A percentile compares a stretch with the other conserved stretches of the same genome.
These are phyloP conservation scores for western clawed frog (Xenopus tropicalis) DNA, from an alignment of 2,113 vertebrate genomes.

Conservation along the genomic window DNA sequence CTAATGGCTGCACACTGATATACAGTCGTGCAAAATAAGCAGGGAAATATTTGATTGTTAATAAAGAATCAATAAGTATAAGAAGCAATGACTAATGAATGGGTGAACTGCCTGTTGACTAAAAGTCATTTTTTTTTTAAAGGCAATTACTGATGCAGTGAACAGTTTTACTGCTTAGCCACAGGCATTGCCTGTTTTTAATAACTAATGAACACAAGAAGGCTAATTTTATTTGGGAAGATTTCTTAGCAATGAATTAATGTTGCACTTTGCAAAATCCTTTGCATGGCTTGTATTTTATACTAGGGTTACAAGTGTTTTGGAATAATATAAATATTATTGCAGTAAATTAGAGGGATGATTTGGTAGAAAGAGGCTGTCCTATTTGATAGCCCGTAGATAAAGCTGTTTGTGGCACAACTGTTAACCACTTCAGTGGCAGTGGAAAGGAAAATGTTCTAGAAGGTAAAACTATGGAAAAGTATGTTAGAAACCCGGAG, in stretches of 20 bases:
- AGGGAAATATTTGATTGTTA: too few relatives aligned
- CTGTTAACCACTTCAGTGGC: constrained; percentile 8
- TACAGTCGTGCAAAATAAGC: too few relatives aligned
- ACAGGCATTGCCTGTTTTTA: constrained; percentile 31
- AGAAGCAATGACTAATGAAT: background rate
- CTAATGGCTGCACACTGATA: constrained; percentile 4
- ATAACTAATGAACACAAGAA: constrained; percentile 41
- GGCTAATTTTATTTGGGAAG: constrained; percentile 42
- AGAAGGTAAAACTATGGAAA: background rate
- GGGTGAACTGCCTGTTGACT: background rate
- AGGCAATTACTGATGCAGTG: constrained; percentile 36
- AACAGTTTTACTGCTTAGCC: constrained; percentile 34
- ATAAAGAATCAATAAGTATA: too few relatives aligned
- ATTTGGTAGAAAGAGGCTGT: background rate
- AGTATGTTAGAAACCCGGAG: constrained; percentile 11
- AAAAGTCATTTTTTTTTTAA: constrained; percentile 8
- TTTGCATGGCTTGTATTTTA: constrained; percentile 17
- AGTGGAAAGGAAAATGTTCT: background rate
- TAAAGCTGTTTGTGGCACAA: background rate
- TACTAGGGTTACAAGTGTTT: background rate
- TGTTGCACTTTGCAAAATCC: constrained; percentile 18
- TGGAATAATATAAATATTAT: constrained; percentile 8
- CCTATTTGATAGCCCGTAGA: background rate
- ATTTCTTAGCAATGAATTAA: constrained; percentile 40
- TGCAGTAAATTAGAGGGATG: constrained; percentile 1